These are phyloP conservation scores for Otus sunia DNA, from an alignment of 2,113 vertebrate species.

Conservation along the genomic window DNA sequence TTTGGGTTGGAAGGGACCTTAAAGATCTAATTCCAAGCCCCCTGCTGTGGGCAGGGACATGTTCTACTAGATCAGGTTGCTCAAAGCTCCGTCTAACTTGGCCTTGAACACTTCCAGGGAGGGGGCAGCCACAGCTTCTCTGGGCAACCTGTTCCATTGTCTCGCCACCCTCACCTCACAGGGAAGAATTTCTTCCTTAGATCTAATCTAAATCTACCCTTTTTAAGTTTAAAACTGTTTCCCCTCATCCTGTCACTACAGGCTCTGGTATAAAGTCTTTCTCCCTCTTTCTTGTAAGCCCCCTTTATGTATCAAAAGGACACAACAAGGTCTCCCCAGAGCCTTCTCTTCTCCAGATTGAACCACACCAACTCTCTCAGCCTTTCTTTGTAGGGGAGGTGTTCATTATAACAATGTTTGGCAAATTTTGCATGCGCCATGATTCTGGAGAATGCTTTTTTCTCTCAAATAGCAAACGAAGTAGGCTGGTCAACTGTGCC, in stretches of 20 bases:
- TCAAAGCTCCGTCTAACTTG: neutral
- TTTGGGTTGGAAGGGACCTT: neutral
- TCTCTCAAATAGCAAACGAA: neutral
- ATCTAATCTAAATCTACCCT: neutral
- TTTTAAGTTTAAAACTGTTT: neutral
- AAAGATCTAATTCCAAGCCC: neutral
- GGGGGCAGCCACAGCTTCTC: fast-evolving
- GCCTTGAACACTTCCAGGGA: neutral
- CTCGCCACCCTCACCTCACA: neutral
- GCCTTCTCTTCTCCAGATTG: neutral
- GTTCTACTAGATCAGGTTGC: neutral
- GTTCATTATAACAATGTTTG: neutral
- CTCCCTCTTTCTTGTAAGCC: neutral
- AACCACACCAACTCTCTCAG: neutral
- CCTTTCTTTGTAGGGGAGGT: neutral
- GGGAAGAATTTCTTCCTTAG: neutral
- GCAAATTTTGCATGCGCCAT: neutral
- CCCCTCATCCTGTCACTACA: neutral
- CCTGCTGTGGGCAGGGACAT: neutral
- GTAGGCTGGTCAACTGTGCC: neutral
- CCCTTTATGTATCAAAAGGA: neutral
- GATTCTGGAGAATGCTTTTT: neutral
- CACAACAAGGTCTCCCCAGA: neutral
- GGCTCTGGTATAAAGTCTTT: neutral
- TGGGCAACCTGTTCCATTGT: neutral